Evolutionary conservation across 2,888 invertebrate species (phyloP).

Genomic region (Tupiocoris notatus): DNA sequence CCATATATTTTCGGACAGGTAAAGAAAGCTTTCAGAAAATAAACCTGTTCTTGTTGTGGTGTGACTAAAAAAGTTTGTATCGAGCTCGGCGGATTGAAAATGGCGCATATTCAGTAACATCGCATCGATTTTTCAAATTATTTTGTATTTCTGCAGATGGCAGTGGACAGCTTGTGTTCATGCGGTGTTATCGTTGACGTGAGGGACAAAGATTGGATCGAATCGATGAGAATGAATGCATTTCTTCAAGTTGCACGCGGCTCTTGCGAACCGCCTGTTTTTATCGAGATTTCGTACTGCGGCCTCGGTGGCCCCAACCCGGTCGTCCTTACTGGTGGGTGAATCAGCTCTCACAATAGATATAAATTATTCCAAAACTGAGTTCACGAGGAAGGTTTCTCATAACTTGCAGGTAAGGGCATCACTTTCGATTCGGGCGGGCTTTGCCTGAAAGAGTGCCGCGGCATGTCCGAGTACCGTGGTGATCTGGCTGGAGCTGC

Average conservation of each 20-base stretch:
- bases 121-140: too few relatives aligned
- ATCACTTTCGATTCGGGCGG: constrained; percentile 67
- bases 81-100: too few relatives aligned
- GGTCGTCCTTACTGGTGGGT: constrained; percentile 63
- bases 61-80: neutral
- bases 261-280: constrained; percentile 63
- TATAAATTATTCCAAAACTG: neutral
- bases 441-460: constrained; percentile 65
- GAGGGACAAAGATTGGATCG: constrained; percentile 63
- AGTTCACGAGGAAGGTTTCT: neutral
- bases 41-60: too few relatives aligned
- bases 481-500: constrained; percentile 74
- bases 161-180: constrained; percentile 53
- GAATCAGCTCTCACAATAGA: too few relatives aligned
- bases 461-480: constrained; percentile 68
- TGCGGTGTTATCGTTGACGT: constrained; percentile 57
- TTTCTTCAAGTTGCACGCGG: constrained; percentile 65
- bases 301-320: constrained; percentile 56
- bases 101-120: too few relatives aligned
- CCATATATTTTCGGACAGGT: constrained; percentile 69
- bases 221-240: constrained; percentile 63
- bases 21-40: neutral
- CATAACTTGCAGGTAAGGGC: constrained; percentile 54
- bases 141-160: constrained; percentile 53
- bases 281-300: constrained; percentile 64